Conservation (phyloP, 2,888 invertebrate genomes). For the Eilema caniola region DNA sequence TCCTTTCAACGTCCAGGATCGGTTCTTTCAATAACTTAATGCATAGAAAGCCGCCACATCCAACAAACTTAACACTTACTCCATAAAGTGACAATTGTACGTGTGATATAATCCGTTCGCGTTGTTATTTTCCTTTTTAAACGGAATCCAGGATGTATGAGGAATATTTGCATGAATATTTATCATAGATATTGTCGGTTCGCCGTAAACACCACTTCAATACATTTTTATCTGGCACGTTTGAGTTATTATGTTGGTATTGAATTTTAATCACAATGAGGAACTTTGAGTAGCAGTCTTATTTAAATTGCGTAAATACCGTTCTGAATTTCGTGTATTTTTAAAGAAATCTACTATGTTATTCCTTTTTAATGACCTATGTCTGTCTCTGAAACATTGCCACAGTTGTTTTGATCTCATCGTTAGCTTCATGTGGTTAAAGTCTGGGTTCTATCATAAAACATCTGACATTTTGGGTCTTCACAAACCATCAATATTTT, state of each 20-base stretch:
- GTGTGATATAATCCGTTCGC: conserved; percentile 73
- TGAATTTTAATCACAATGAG: conserved; percentile 28
- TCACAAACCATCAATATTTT: too few relatives aligned
- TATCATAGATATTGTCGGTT: conserved; percentile 75
- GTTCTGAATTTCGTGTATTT: too few relatives aligned
- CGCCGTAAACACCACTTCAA: conserved; percentile 81
- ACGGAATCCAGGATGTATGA: conserved; percentile 83
- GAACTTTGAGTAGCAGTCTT: conserved; percentile 3
- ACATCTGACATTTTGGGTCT: too few relatives aligned
- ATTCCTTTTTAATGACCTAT: too few relatives aligned
- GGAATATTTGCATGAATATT: conserved; percentile 83
- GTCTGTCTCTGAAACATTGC: too few relatives aligned
- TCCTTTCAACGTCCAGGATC: conserved; percentile 24
- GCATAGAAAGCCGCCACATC: conserved; percentile 41
- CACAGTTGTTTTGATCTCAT: too few relatives aligned
- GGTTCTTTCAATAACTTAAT: conserved; percentile 29
- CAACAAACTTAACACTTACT: conserved; percentile 28
- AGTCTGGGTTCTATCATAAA: too few relatives aligned
- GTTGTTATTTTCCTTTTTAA: conserved; percentile 83
- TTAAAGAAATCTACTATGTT: too few relatives aligned
- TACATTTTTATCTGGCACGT: conserved; percentile 78
- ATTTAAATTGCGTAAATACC: too few relatives aligned
- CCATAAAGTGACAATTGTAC: conserved; percentile 41
- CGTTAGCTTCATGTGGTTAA: too few relatives aligned
- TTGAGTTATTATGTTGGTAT: conserved; percentile 23